Percentiles rank a stretch among this genome's conserved stretches.
These are phyloP conservation scores for Perizoma flavofasciatum DNA, from an alignment of 2,888 invertebrate species.

Conservation along the genomic window DNA sequence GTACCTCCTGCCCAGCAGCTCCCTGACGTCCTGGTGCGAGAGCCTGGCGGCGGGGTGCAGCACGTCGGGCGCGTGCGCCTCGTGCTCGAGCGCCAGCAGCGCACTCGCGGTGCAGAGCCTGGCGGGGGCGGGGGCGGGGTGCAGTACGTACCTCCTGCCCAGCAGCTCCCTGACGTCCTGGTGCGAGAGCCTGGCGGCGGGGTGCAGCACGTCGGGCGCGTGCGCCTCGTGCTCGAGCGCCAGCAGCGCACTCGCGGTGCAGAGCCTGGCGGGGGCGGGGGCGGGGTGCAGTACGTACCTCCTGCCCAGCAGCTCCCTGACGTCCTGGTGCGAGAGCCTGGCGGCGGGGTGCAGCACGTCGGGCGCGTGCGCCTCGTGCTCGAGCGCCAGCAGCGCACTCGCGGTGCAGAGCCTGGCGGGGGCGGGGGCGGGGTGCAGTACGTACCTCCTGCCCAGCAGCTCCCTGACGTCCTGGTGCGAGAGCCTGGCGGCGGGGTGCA, in stretches of 20 bases:
- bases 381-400: conserved; percentile 95
- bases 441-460: conserved; percentile 91
- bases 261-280: conserved; percentile 89
- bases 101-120: conserved; percentile 95
- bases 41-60: conserved; percentile 83
- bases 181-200: conserved; percentile 86
- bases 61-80: conserved; percentile 92
- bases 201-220: conserved; percentile 89
- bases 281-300: conserved; percentile 87
- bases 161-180: conserved; percentile 91
- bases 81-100: conserved; percentile 94
- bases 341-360: conserved; percentile 87
- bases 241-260: conserved; percentile 95
- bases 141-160: conserved; percentile 90
- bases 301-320: conserved; percentile 90
- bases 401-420: conserved; percentile 94
- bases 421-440: conserved; percentile 84
- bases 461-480: conserved; percentile 90
- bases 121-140: conserved; percentile 84
- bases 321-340: conserved; percentile 89
- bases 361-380: conserved; percentile 90
- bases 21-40: conserved; percentile 89
- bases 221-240: conserved; percentile 94
- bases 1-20: conserved; percentile 84
- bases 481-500: conserved; percentile 80